A percentile compares a stretch with the other conserved stretches of the same genome.
These are phyloP conservation scores for Lates calcarifer DNA, from an alignment of 2,113 vertebrate species.

Conservation along the genomic window DNA sequence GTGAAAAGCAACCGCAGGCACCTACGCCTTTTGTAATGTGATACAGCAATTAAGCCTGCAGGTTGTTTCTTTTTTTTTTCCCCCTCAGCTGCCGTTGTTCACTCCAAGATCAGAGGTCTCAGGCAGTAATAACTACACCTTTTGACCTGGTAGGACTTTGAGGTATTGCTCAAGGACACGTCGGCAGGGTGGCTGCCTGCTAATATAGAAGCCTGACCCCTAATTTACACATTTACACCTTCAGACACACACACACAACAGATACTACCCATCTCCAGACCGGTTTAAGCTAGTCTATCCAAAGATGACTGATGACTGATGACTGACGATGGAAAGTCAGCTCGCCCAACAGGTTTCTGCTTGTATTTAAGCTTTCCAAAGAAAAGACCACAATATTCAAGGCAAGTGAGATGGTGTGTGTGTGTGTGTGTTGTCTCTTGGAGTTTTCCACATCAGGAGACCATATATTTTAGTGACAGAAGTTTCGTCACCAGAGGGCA, in stretches of 20 bases:
- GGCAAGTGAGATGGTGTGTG: constrained; percentile 8
- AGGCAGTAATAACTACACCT: constrained; percentile 29
- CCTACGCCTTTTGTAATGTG: constrained; percentile 27
- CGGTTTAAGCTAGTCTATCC: constrained; percentile 70
- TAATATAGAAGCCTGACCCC: constrained; percentile 13
- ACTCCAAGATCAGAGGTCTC: constrained; percentile 38
- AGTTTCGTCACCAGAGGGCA: constrained; percentile 77
- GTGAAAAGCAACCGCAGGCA: constrained; percentile 11
- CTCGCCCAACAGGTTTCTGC: constrained; percentile 79
- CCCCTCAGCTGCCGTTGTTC: constrained; percentile 2
- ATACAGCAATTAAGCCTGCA: constrained; percentile 41
- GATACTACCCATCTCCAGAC: constrained; percentile 60
- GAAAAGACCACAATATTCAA: constrained; percentile 48
- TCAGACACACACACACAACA: constrained; percentile 4
- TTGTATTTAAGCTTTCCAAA: constrained; percentile 68
- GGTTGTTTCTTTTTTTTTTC: constrained; percentile 19
- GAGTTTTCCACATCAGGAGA: constrained; percentile 67
- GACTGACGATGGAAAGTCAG: constrained; percentile 67
- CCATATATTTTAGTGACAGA: constrained; percentile 79
- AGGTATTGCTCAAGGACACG: constrained; percentile 46
- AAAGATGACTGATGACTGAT: constrained; percentile 72
- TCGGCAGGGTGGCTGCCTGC: constrained; percentile 1
- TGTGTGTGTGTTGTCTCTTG: constrained; percentile 44
- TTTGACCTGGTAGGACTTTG: constrained; percentile 21
- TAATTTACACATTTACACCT: constrained; percentile 30